Evolutionary conservation across 2,797 vertebrate genomes (phyloP).

Genomic region (Xerus rutilus): DNA sequence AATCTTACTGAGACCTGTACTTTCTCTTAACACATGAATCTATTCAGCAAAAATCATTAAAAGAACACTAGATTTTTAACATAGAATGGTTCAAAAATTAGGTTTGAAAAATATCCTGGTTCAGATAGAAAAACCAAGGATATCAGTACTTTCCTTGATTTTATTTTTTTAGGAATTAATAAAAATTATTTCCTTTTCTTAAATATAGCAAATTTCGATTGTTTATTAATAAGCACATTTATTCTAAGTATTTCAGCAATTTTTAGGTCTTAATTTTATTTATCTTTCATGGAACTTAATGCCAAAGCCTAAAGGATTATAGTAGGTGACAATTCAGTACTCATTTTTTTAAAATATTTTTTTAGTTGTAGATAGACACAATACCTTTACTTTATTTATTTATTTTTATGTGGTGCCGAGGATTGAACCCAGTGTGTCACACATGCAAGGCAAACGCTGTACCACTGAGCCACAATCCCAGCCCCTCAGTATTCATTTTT

Average conservation of each 20-base stretch:
- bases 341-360: no score
- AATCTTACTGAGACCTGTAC: neutral
- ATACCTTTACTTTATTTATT: no score
- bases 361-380: no score
- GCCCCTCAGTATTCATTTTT: neutral
- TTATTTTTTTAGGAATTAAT: neutral
- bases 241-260: neutral
- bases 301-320: neutral
- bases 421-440: no score
- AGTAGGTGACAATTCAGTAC: neutral
- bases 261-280: neutral
- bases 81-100: neutral
- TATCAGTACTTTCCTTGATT: neutral
- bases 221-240: neutral
- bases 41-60: neutral
- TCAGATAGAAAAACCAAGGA: neutral
- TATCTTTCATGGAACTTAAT: neutral
- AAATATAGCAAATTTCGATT: neutral
- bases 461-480: no score
- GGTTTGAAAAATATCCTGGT: neutral
- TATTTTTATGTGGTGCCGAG: no score
- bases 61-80: neutral
- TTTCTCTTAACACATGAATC: neutral
- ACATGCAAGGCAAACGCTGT: no score
- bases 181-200: slow-evolving; percentile 9